Evolutionary conservation across 1,140 invertebrate genomes (phyloP), one percentile per base, ranked within the genome.

Genomic region (Colletes gigas): DNA sequence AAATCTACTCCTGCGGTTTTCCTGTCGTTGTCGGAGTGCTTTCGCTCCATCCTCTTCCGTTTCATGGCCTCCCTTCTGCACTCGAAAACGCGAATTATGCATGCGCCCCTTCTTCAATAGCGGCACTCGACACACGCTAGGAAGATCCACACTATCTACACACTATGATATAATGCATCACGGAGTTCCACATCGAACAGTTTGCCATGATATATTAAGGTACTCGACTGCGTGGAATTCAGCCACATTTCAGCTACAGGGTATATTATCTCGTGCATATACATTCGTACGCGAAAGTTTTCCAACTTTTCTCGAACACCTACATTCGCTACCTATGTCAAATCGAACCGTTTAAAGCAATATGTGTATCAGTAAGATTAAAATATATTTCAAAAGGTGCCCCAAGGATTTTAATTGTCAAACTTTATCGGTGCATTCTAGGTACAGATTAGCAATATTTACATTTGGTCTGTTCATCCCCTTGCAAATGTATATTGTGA

Each of bases 1-100:
- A 81, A 83, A 72, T 73, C 78, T 83, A 59, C 66, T 81, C 66
- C 71, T 71, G 59, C 54, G 72, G 57, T 66, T 81, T 75, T 76
- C 19, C 15, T 47, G 70, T 78, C 59, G 68, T 72, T 47, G 59
- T 55, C 77, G 47, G 65, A 79, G 77, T 73, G 60, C 70, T 65
- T 73, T 65, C 77, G 14, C 39, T 55, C 21, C 77, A 55, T 79
- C 59, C 39, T 21, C 8, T 19, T 41, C 9, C 21, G 8, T 41
- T 8, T 12, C 44, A 1, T 41, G 10, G 6, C 8, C 0, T 50
- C 39, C 15, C n/a, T 57, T 19, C 65, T 52, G 17, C 39, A 15
- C 66, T 65, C n/a, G 77, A 79, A 79, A 79, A 73, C 59, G 69
- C 47, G 69, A 79, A 79, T 73, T 79, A 79, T 65, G 77, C 52